Percentiles rank a stretch among this genome's conserved stretches.
These are phyloP conservation scores for Caenorhabditis wallacei DNA, from an alignment of 2,888 invertebrate genomes.

Conservation along the genomic window DNA sequence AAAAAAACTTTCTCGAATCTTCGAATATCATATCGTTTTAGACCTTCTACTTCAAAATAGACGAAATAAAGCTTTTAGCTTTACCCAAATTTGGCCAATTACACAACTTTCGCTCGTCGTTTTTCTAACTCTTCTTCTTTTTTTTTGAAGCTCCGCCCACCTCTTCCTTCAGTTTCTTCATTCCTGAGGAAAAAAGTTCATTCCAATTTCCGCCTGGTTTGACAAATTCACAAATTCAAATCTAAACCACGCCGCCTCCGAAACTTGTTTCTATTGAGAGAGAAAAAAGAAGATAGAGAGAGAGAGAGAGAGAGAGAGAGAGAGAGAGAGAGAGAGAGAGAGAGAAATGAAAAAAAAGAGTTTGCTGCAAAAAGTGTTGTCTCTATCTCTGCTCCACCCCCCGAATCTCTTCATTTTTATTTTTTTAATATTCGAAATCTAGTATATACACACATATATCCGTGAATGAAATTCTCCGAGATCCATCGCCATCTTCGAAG, in stretches of 20 bases:
- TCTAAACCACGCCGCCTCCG: conserved; percentile 17
- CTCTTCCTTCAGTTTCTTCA: conserved; percentile 8
- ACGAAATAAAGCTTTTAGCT: conserved; percentile 16
- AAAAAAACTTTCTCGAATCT: conserved; percentile 5
- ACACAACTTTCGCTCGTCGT: too few species aligned
- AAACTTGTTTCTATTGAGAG: conserved; percentile 23
- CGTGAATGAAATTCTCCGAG: conserved; percentile 22
- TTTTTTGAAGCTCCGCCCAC: conserved; percentile 7
- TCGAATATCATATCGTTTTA: conserved; percentile 29
- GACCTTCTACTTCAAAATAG: neutral
- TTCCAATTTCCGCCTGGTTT: conserved; percentile 51
- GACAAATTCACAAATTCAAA: conserved; percentile 43
- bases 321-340: neutral
- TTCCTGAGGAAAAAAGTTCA: conserved; percentile 26
- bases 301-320: neutral
- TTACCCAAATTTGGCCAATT: conserved; percentile 58
- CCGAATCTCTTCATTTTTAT: conserved; percentile 4
- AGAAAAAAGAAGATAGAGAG: neutral
- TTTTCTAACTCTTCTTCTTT: conserved; percentile 7
- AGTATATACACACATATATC: conserved; percentile 40
- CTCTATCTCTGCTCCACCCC: conserved; percentile 16
- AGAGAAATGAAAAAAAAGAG: conserved; percentile 6
- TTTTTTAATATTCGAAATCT: conserved; percentile 59
- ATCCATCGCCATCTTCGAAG: conserved; percentile 17
- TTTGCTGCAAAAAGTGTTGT: conserved; percentile 28